These are phyloP conservation scores for Chloroceryle inda DNA, from an alignment of 2,797 vertebrate genomes.

Conservation along the genomic window DNA sequence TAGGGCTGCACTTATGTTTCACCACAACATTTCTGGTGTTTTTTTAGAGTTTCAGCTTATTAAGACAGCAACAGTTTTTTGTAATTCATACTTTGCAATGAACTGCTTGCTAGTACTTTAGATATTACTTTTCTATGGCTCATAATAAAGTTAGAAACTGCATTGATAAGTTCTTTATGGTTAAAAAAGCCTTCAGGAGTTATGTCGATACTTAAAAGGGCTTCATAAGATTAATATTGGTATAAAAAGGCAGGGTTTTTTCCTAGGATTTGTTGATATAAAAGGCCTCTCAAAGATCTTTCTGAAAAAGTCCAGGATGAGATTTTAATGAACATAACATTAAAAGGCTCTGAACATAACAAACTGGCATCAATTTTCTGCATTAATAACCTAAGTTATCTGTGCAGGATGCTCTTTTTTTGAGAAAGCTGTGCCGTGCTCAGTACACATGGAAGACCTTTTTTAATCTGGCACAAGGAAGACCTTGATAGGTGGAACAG, in stretches of 20 bases:
- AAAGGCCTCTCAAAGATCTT: conserved; percentile 12
- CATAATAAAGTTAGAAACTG: conserved; percentile 6
- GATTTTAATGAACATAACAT: not conserved
- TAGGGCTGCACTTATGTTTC: not conserved
- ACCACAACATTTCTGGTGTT: not conserved
- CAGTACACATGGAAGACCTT: not conserved
- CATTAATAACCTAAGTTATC: not conserved
- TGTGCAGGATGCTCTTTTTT: not conserved
- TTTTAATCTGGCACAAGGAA: not conserved
- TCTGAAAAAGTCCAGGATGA: not conserved
- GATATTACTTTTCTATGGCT: not conserved
- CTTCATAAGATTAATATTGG: not conserved
- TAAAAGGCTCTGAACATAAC: not conserved
- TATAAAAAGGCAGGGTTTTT: not conserved
- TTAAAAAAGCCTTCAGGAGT: not conserved
- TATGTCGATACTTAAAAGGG: not conserved
- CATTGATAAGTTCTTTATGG: not conserved
- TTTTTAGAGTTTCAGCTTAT: not conserved
- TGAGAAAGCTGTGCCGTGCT: not conserved
- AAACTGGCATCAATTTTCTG: not conserved
- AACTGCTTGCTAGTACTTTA: not conserved
- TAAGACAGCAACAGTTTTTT: not conserved
- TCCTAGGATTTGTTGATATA: conserved; percentile 1
- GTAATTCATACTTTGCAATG: not conserved
- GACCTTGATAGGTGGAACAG: not conserved